These are phyloP conservation scores for Lagopus muta DNA, from an alignment of 2,113 vertebrate genomes.

Conservation along the genomic window DNA sequence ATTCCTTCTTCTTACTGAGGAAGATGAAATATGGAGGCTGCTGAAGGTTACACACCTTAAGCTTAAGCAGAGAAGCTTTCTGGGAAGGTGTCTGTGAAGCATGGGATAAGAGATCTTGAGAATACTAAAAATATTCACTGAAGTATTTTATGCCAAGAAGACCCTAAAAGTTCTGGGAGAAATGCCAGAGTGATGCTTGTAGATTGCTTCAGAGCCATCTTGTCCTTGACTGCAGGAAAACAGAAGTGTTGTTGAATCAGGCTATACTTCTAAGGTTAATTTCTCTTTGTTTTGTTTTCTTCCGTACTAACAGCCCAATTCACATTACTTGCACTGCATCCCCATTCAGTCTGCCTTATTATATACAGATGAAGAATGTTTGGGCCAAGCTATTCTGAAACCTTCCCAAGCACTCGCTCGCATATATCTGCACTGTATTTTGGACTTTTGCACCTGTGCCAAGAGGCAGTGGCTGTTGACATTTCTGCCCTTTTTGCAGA, in stretches of 20 bases:
- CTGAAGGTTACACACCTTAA: neutral
- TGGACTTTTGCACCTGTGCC: neutral
- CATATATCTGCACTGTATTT: neutral
- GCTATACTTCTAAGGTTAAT: neutral
- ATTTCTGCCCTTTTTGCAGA: neutral
- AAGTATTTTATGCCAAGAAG: constrained; percentile 27
- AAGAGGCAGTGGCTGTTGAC: neutral
- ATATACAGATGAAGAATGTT: neutral
- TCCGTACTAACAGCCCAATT: neutral
- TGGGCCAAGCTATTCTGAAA: neutral
- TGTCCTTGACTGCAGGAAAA: constrained; percentile 40
- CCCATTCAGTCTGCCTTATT: neutral
- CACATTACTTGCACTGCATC: neutral
- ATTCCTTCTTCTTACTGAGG: neutral
- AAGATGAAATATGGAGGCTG: neutral
- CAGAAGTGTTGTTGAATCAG: neutral
- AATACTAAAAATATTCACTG: constrained; percentile 30
- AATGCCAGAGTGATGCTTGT: constrained; percentile 28
- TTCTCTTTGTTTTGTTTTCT: neutral
- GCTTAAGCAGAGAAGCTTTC: neutral
- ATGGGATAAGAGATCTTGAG: neutral
- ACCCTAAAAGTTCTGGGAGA: constrained; percentile 57
- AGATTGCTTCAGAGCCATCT: constrained; percentile 11
- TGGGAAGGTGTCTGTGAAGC: neutral
- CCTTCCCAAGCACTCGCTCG: neutral